These are phyloP conservation scores for Syrrhaptes paradoxus DNA, from an alignment of 2,113 vertebrate genomes.

Conservation along the genomic window DNA sequence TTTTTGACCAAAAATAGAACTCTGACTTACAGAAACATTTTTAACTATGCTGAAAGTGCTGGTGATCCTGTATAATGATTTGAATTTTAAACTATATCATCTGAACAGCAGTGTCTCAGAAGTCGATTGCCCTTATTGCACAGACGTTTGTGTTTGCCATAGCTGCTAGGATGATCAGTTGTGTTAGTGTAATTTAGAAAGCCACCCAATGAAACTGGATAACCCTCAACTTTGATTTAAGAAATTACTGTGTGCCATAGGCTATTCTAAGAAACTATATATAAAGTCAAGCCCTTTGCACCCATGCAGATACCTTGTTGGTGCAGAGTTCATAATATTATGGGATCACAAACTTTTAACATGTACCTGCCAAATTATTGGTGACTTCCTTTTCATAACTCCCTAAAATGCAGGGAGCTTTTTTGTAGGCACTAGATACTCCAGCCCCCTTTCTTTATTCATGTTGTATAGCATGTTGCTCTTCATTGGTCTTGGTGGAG, in stretches of 20 bases:
- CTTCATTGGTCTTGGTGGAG: not conserved
- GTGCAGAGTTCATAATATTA: not conserved
- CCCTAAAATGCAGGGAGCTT: not conserved
- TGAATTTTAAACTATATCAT: not conserved
- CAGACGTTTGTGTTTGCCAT: not conserved
- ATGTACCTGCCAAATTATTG: not conserved
- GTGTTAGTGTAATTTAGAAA: not conserved
- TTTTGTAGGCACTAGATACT: not conserved
- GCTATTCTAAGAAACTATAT: not conserved
- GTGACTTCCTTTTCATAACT: not conserved
- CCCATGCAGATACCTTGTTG: not conserved
- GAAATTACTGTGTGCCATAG: not conserved
- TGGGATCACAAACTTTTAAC: not conserved
- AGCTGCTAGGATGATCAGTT: not conserved
- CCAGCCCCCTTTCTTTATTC: not conserved
- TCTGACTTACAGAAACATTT: not conserved
- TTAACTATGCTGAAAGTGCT: not conserved
- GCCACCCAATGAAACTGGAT: not conserved
- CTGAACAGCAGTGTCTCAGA: not conserved
- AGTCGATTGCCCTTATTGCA: not conserved
- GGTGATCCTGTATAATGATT: not conserved
- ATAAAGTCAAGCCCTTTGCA: not conserved
- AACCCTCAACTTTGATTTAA: not conserved
- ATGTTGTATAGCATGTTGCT: not conserved
- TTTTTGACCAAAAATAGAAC: not conserved